Conservation (phyloP, 2,113 vertebrate genomes). For the Etheostoma spectabile region DNA sequence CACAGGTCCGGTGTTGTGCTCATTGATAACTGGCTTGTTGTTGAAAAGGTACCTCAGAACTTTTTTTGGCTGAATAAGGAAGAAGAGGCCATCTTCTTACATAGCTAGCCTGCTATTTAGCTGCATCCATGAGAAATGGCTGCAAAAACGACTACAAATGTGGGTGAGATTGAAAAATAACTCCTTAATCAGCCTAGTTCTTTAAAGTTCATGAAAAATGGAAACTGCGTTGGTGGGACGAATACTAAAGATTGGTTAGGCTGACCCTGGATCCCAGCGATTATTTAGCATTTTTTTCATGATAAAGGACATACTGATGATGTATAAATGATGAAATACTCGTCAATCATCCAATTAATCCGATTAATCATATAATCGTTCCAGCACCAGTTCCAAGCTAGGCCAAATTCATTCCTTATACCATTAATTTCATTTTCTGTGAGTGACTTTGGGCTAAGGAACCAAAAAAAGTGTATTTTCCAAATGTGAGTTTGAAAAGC, state of each 20-base stretch:
- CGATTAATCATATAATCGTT: not conserved
- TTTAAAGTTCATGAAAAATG: too few relatives aligned
- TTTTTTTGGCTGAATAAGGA: not conserved
- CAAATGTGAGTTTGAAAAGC: not conserved
- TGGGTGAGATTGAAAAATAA: not conserved
- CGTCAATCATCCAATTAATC: not conserved
- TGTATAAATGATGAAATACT: too few relatives aligned
- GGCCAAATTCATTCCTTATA: not conserved
- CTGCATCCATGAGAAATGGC: not conserved
- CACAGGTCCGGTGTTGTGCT: too few relatives aligned
- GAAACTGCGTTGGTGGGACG: too few relatives aligned
- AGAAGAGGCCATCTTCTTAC: not conserved
- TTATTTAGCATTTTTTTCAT: too few relatives aligned
- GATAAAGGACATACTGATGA: too few relatives aligned
- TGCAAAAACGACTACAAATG: not conserved
- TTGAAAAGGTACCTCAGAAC: too few relatives aligned
- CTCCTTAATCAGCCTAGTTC: too few relatives aligned
- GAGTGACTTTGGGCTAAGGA: not conserved
- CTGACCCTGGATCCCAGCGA: too few relatives aligned
- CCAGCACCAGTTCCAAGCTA: not conserved
- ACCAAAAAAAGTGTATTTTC: conserved; percentile 7
- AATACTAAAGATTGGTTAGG: too few relatives aligned
- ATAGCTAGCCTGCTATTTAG: not conserved
- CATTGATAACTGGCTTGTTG: too few relatives aligned
- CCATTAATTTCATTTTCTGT: not conserved